phyloP scores from a whole-genome alignment of 2,113 vertebrate genomes.

The Jaculus jaculus region DNA sequence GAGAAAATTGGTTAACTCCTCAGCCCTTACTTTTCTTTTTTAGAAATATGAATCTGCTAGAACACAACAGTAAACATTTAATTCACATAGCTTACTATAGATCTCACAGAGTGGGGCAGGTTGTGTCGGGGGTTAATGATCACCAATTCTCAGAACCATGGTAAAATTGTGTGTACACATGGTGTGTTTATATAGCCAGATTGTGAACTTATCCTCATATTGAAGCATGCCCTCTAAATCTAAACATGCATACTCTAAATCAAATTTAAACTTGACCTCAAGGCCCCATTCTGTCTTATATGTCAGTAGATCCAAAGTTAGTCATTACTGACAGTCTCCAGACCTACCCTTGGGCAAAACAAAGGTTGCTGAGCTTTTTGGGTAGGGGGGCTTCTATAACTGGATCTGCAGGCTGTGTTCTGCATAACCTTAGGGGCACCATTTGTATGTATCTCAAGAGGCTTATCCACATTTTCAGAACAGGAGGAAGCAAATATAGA shows the following conservation, averaged over 20 bases:
- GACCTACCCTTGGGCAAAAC: background rate
- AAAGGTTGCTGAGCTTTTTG: background rate
- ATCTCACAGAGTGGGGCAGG: background rate
- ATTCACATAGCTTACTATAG: background rate
- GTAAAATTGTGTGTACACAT: background rate
- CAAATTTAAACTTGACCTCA: constrained; percentile 14
- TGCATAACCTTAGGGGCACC: constrained; percentile 23
- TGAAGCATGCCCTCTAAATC: background rate
- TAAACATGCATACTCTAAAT: constrained; percentile 2
- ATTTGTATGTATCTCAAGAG: constrained; percentile 63
- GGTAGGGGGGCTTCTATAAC: background rate
- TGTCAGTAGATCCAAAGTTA: background rate
- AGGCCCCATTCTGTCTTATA: background rate
- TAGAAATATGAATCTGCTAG: constrained; percentile 43
- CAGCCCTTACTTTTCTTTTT: background rate
- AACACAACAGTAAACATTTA: background rate
- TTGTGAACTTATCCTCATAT: background rate
- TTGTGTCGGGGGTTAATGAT: background rate
- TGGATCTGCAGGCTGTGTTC: background rate
- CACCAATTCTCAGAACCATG: background rate
- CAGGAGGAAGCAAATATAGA: constrained; percentile 24
- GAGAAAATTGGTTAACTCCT: constrained; percentile 20
- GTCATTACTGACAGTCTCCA: background rate
- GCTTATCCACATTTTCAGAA: constrained; percentile 62
- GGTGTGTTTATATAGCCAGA: background rate